Evolutionary conservation across 2,888 invertebrate genomes (phyloP).

Genomic region (Pogonocherus hispidulus): DNA sequence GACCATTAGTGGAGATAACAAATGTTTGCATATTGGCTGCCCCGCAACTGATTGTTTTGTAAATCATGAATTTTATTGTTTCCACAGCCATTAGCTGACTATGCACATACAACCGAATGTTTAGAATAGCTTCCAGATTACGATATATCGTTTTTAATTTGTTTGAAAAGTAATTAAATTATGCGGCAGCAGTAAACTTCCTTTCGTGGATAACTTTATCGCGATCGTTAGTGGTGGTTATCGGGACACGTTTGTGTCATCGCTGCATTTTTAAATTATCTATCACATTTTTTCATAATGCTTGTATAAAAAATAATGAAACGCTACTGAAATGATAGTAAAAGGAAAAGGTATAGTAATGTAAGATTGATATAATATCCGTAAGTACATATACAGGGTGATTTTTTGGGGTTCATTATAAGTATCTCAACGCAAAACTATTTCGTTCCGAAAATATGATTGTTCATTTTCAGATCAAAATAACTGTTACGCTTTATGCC

Average conservation of each 20-base stretch:
- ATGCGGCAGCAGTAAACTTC: conserved; percentile 9
- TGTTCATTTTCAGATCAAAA: too few relatives aligned
- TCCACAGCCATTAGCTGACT: conserved; percentile 27
- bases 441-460: too few relatives aligned
- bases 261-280: background rate
- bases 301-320: background rate
- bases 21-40: conserved; percentile 26
- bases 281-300: background rate
- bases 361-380: too few relatives aligned
- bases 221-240: conserved; percentile 16
- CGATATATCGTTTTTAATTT: conserved; percentile 27
- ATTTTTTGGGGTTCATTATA: too few relatives aligned
- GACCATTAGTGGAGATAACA: conserved; percentile 19
- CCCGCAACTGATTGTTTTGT: conserved; percentile 33
- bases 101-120: conserved; percentile 27
- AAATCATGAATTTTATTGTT: conserved; percentile 30
- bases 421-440: too few relatives aligned
- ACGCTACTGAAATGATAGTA: too few relatives aligned
- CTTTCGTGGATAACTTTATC: conserved; percentile 15
- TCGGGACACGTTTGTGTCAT: background rate
- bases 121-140: conserved; percentile 30
- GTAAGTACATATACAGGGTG: too few relatives aligned
- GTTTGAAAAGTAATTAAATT: conserved; percentile 24
- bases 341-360: too few relatives aligned
- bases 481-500: too few relatives aligned